Percentiles rank a stretch among this genome's conserved stretches.
Conservation (phyloP, 1,140 invertebrate species). For the Cylas formicarius region DNA sequence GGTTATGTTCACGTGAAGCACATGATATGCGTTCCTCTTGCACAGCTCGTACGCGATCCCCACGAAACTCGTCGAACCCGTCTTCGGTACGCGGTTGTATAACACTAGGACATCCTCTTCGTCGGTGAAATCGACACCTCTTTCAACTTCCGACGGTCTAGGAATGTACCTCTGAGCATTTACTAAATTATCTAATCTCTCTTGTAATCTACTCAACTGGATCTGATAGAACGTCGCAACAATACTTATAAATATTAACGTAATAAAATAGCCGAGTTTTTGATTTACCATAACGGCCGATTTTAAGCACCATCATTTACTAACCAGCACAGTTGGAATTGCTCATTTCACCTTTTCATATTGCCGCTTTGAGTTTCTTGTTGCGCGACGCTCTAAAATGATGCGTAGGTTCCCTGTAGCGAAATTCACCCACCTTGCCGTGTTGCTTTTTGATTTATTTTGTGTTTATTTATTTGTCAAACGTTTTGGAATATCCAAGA, state of each 20-base stretch:
- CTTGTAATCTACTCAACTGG: conserved; percentile 28
- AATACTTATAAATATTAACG: conserved; percentile 22
- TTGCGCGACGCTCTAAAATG: too few species aligned
- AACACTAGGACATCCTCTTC: conserved; percentile 71
- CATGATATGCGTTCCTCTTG: conserved; percentile 83
- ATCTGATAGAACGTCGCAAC: conserved; percentile 29
- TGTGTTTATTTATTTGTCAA: too few species aligned
- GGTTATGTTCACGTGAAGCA: conserved; percentile 94
- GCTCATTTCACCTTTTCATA: too few species aligned
- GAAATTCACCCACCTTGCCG: too few species aligned
- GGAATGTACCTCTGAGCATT: conserved; percentile 4
- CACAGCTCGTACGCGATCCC: conserved; percentile 96
- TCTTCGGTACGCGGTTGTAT: conserved; percentile 97
- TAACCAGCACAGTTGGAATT: too few species aligned
- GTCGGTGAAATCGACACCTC: not conserved
- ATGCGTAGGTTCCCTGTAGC: too few species aligned
- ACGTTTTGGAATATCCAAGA: too few species aligned
- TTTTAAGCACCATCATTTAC: too few species aligned
- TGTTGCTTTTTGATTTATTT: too few species aligned
- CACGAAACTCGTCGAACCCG: conserved; percentile 97
- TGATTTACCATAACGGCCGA: conserved; percentile 6
- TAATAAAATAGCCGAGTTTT: conserved; percentile 14
- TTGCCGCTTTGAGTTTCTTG: too few species aligned
- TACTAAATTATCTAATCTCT: conserved; percentile 26
- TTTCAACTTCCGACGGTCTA: conserved; percentile 15